These are phyloP conservation scores for Harpalus rubripes DNA, from an alignment of 2,888 invertebrate species.

Conservation along the genomic window DNA sequence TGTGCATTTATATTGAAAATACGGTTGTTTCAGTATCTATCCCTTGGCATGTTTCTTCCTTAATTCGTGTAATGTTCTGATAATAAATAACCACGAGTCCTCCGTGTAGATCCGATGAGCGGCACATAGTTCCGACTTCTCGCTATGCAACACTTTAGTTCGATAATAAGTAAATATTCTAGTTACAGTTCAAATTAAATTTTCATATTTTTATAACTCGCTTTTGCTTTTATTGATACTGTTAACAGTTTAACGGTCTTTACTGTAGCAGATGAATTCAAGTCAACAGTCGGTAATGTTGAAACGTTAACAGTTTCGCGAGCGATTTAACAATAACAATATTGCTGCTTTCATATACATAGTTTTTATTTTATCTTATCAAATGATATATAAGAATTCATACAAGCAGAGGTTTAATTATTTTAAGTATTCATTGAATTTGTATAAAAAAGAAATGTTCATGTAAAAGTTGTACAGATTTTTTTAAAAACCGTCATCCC, in stretches of 20 bases:
- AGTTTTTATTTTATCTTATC: conserved; percentile 52
- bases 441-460: conserved; percentile 64
- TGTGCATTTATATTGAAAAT: conserved; percentile 59
- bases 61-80: conserved; percentile 47
- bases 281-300: conserved; percentile 12
- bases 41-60: conserved; percentile 33
- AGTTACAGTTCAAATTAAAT: conserved; percentile 51
- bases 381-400: conserved; percentile 57
- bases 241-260: conserved; percentile 33
- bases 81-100: conserved; percentile 12
- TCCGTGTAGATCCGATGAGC: conserved; percentile 48
- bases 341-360: conserved; percentile 52
- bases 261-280: neutral
- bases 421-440: conserved; percentile 65
- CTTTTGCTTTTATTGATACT: conserved; percentile 40
- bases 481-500: conserved; percentile 64
- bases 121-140: conserved; percentile 59
- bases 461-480: conserved; percentile 67
- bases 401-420: conserved; percentile 66
- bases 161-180: conserved; percentile 45
- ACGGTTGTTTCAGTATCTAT: conserved; percentile 32
- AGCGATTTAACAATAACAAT: conserved; percentile 52
- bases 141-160: conserved; percentile 59
- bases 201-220: conserved; percentile 53
- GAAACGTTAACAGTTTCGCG: conserved; percentile 42